Evolutionary conservation across 2,888 invertebrate species (phyloP).

Genomic region (Abrostola triplasia): DNA sequence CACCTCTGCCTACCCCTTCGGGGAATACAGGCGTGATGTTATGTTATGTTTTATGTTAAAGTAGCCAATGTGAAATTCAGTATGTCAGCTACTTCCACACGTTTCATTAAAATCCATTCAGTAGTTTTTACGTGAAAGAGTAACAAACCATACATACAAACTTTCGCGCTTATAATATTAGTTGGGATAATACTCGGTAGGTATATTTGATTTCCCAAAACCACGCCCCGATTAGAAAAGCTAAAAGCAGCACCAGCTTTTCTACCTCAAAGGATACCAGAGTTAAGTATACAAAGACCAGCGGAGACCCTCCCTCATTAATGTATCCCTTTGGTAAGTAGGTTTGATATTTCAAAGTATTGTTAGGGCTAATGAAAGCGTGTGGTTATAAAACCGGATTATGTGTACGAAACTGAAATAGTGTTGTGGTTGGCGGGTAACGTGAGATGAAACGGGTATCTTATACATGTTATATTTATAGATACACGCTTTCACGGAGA

Average conservation of each 20-base stretch:
- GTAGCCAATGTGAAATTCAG: no score
- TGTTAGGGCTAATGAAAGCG: conserved; percentile 13
- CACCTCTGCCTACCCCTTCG: no score
- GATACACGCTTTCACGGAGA: no score
- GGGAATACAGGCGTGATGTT: no score
- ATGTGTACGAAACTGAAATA: conserved; percentile 2
- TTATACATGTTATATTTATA: neutral
- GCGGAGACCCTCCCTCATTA: conserved; percentile 17
- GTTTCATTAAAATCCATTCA: no score
- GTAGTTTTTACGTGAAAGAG: no score
- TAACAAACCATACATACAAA: no score
- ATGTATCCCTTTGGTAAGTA: conserved; percentile 21
- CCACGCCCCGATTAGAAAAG: neutral
- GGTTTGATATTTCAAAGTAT: conserved; percentile 36
- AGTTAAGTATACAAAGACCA: conserved; percentile 17
- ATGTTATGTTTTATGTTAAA: no score
- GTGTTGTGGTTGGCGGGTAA: conserved; percentile 7
- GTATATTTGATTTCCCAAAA: no score
- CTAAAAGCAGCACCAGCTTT: neutral
- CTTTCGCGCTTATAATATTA: no score
- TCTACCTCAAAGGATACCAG: neutral
- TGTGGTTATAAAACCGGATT: conserved; percentile 4
- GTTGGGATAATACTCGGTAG: no score
- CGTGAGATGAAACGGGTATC: neutral
- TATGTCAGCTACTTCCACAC: no score